Base-by-base conservation (phyloP, 2,888 invertebrate species). In the Unio delphinus region DNA sequence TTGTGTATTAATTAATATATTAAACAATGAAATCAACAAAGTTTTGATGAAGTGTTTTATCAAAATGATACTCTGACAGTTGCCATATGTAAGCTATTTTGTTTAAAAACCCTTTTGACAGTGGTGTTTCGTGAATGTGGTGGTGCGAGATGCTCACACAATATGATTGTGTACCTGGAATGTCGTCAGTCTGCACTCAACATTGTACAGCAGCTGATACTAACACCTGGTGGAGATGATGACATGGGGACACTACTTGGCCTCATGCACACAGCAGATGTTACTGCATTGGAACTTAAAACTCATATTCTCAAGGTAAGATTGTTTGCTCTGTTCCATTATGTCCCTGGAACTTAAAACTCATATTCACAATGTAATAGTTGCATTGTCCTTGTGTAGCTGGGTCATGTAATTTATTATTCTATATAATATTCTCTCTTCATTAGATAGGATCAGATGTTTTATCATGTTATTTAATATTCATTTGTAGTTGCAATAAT, bases 231-330 rank as follows among this genome's bases (percentile, higher is more conserved):
- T 0, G 97, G 98, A 0, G 98, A 98, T 85, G 98, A 98, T 84
- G 98, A 98, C 84, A 96, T 98, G 97, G 94, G 95, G 0, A 95
- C 96, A 26, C 91, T 98, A 69, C 92, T 98, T 28, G 95, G 95
- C 61, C 94, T 97, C 28, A 95, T 98, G 93, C 97, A 98, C 91
- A 95, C 96, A 7, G 95, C 96, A 5, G 94, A 96, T 15, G 92
- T 95, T 62, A 93, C 94, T 0, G 95, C 95, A 61, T 91, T 97
- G 58, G 92, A 94, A 73, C 92, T 98, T 54, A 98, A 98, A 90
- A 94, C 95, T 60, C 96, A 97, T 88, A 95, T 98, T 88, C 91
- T 98, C 23, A 89, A 88, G 86, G 89, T 88, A 65, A 64, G 23
- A 23, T 1, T 59, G 59, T 59, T 11, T 23, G 45, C 15, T 15